These are phyloP conservation scores for Progne subis DNA, from an alignment of 2,113 vertebrate species.

Conservation along the genomic window DNA sequence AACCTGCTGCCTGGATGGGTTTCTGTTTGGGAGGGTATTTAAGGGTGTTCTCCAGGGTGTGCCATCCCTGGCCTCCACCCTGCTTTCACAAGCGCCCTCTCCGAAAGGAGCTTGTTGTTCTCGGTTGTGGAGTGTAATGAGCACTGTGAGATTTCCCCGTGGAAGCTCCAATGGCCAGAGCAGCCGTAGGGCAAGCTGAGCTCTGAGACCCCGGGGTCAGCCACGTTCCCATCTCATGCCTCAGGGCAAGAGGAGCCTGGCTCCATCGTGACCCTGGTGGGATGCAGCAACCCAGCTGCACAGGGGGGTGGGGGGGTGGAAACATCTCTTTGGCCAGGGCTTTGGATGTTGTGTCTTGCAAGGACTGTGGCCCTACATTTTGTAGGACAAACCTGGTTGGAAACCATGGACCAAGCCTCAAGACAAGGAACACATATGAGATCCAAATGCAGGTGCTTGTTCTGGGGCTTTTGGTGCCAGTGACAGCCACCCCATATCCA, in stretches of 20 bases:
- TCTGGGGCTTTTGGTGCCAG: background rate
- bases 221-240: accelerated
- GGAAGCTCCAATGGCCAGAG: background rate
- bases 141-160: background rate
- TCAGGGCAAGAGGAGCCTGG: background rate
- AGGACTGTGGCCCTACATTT: accelerated
- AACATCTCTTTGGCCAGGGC: background rate
- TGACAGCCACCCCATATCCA: background rate
- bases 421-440: background rate
- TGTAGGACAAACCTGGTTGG: background rate
- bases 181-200: background rate
- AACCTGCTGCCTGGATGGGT: background rate
- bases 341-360: background rate
- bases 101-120: slow-evolving; percentile 42
- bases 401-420: background rate
- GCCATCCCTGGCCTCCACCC: slow-evolving; percentile 43
- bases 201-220: background rate
- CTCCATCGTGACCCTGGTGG: background rate
- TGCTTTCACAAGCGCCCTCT: slow-evolving; percentile 51
- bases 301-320: accelerated
- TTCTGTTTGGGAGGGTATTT: slow-evolving; percentile 65
- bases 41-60: slow-evolving; percentile 57
- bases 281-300: background rate
- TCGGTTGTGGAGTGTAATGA: background rate
- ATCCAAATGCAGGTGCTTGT: background rate